Base-by-base conservation (phyloP, 2,113 vertebrate genomes). In the Indicator maculatus region DNA sequence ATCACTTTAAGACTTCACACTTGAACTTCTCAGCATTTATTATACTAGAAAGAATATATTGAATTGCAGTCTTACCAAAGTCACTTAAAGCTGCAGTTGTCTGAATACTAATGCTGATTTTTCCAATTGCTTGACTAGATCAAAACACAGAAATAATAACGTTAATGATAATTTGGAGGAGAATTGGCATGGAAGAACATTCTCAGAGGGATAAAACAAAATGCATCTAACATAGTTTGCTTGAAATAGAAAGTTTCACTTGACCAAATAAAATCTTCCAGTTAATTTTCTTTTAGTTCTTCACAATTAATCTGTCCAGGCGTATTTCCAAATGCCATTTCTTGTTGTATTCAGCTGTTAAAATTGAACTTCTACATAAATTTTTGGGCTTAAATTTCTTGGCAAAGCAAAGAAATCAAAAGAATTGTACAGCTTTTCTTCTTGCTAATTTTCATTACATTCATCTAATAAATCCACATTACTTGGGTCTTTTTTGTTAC, bases 91-190 rank as follows among this genome's bases (percentile, higher is more conserved):
- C 74, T 72, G 53, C 53, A 41, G 7, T 86, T 92, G 52, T 88
- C 56, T 88, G 69, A 33, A 8, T 55, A 73, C n/a, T 92, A 63
- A 66, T 59, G 36, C 74, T 90, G 56, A 38, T 59, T 61, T 70
- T 88, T 81, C 45, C 72, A 77, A 9, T 88, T 74, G 69, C 73
- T 81, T 89, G 41, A 31, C n/a, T 39, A 63, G 86, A 81, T 70
- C n/a, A 86, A 95, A 93, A 66, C 17, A 45, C 15, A 88, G 64
- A 83, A 90, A 90, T 90, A 90, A 93, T 93, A 87, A 55, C 28
- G 24, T 56, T 92, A 71, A 90, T 93, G 89, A 88, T 74, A 50
- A 80, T 90, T 92, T 81, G 44, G 5, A 69, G 36, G 47, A 44
- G 56, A 88, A 83, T 59, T 94, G 65, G 69, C 69, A 63, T 1